Percentiles rank a stretch among this genome's conserved stretches.
phyloP scores from a whole-genome alignment of 1,140 invertebrate genomes.

The Aphelenchoides fujianensis region DNA sequence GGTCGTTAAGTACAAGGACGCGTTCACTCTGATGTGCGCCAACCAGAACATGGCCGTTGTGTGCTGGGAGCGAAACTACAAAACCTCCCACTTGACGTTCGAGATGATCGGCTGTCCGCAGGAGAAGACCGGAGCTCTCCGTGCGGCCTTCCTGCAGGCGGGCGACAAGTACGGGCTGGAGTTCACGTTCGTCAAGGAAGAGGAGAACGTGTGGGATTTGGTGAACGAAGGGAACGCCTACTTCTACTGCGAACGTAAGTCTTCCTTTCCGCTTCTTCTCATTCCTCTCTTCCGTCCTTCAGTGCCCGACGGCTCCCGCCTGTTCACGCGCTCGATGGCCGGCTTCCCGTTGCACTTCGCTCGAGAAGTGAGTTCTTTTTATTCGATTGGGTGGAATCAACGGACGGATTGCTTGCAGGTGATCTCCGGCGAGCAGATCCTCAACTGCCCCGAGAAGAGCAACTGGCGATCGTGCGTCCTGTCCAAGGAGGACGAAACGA shows the following conservation, averaged over 20 bases:
- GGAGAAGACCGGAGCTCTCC: slow-evolving; percentile 60
- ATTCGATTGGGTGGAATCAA: too few species aligned
- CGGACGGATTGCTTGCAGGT: too few species aligned
- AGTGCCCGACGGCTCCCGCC: slow-evolving; percentile 73
- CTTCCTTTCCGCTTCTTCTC: too few species aligned
- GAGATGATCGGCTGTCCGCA: slow-evolving; percentile 77
- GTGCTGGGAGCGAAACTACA: slow-evolving; percentile 91
- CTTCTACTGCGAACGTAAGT: slow-evolving; percentile 84
- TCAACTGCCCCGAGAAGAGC: slow-evolving; percentile 79
- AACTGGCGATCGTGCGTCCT: slow-evolving; percentile 86
- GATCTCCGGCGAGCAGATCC: slow-evolving; percentile 73
- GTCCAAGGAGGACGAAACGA: slow-evolving; percentile 73
- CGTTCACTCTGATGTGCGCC: slow-evolving; percentile 75
- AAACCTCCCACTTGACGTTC: slow-evolving; percentile 86
- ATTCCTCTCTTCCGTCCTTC: too few species aligned
- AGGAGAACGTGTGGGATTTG: slow-evolving; percentile 63
- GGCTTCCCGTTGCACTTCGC: slow-evolving; percentile 90
- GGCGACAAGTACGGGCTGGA: slow-evolving; percentile 74
- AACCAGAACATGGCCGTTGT: slow-evolving; percentile 72
- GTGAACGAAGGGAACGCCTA: slow-evolving; percentile 76
- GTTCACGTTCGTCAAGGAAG: slow-evolving; percentile 67
- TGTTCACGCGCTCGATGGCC: slow-evolving; percentile 69
- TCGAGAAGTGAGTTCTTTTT: slow-evolving; percentile 51
- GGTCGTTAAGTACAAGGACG: slow-evolving; percentile 69
- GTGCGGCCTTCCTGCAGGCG: slow-evolving; percentile 68